Evolutionary conservation across 2,113 vertebrate species (phyloP).

Genomic region (Numenius arquata): DNA sequence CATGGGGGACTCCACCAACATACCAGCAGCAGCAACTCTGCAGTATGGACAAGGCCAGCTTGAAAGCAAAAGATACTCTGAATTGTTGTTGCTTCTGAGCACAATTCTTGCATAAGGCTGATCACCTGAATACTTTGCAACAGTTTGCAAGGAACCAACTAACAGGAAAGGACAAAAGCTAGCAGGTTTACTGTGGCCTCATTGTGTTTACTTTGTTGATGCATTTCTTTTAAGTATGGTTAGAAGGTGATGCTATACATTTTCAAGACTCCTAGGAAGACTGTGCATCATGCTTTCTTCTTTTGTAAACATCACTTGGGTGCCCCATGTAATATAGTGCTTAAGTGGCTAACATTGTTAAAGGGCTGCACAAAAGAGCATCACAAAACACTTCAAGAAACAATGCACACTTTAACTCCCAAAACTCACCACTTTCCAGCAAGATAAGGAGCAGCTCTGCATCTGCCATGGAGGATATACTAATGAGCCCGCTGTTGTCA

Average conservation of each 20-base stretch:
- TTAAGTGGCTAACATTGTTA: background rate
- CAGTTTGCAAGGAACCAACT: background rate
- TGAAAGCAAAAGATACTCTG: background rate
- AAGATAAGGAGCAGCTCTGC: conserved; percentile 81
- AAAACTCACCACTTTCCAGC: conserved; percentile 80
- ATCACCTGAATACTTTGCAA: background rate
- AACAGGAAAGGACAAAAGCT: background rate
- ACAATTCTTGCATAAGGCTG: background rate
- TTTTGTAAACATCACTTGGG: background rate
- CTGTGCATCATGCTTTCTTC: background rate
- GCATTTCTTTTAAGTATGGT: background rate
- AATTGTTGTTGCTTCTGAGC: background rate
- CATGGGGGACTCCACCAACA: background rate
- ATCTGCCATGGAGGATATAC: conserved; percentile 83
- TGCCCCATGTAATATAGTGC: rapidly evolving
- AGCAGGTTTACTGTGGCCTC: background rate
- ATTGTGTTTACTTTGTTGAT: rapidly evolving
- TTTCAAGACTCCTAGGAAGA: background rate
- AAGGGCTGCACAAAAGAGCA: background rate
- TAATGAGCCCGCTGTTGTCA: conserved; percentile 75
- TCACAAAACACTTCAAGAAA: background rate
- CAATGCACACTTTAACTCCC: background rate
- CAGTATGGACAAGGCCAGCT: background rate
- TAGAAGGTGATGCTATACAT: background rate
- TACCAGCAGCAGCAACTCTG: background rate